Evolutionary conservation across 2,797 vertebrate genomes (phyloP).

Genomic region (Heterohyrax brucei): DNA sequence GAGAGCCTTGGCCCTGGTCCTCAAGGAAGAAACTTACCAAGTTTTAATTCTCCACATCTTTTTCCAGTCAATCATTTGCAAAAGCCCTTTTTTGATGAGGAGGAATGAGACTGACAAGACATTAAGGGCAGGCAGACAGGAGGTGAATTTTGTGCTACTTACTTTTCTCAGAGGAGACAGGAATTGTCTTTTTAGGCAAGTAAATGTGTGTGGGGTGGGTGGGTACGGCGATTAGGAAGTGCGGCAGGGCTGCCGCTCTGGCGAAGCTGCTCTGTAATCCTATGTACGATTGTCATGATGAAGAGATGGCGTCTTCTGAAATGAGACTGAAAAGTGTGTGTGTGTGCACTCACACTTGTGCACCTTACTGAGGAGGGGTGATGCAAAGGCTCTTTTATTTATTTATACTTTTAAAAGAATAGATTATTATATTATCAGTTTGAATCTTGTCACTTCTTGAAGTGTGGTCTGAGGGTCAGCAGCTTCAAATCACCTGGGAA

Average conservation of each 20-base stretch:
- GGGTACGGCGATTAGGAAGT: background rate
- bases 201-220: background rate
- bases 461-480: too few relatives aligned
- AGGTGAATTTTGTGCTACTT: conserved; percentile 75
- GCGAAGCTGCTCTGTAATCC: too few relatives aligned
- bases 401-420: too few relatives aligned
- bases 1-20: conserved; percentile 83
- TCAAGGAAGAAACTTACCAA: conserved; percentile 86
- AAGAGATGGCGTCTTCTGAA: background rate
- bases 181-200: background rate
- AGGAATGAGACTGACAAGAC: conserved; percentile 83
- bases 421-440: too few relatives aligned
- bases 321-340: background rate
- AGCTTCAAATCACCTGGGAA: too few relatives aligned
- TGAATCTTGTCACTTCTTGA: too few relatives aligned
- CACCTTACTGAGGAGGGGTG: background rate
- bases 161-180: background rate
- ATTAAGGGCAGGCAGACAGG: conserved; percentile 82
- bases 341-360: fast-evolving
- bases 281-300: background rate
- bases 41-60: conserved; percentile 88
- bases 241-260: fast-evolving
- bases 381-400: fast-evolving
- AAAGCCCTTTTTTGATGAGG: conserved; percentile 84
- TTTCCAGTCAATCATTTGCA: conserved; percentile 90